Conservation (phyloP, 1,140 invertebrate species). For the Pachypsylla venusta region DNA sequence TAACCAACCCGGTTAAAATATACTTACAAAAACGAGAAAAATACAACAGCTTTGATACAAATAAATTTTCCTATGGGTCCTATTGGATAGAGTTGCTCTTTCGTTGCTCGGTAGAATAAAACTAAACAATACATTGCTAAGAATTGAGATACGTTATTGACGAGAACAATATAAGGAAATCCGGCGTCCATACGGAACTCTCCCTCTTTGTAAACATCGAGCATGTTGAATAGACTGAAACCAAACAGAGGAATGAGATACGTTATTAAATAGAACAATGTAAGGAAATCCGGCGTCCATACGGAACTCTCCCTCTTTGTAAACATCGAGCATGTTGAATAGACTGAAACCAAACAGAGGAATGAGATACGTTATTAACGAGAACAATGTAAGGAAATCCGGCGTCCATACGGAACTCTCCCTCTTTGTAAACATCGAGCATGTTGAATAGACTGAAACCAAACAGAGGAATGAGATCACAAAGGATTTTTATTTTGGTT, state of each 20-base stretch:
- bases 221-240: slow-evolving; percentile 68
- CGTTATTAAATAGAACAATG: slow-evolving; percentile 23
- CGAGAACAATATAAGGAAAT: slow-evolving; percentile 76
- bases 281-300: slow-evolving; percentile 76
- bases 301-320: slow-evolving; percentile 78
- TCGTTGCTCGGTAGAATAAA: slow-evolving; percentile 81
- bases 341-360: slow-evolving; percentile 44
- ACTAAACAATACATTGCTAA: slow-evolving; percentile 93
- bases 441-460: slow-evolving; percentile 66
- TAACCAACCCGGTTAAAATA: too few relatives aligned
- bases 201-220: slow-evolving; percentile 77
- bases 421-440: slow-evolving; percentile 73
- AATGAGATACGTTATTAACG: not conserved
- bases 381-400: slow-evolving; percentile 62
- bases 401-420: slow-evolving; percentile 63
- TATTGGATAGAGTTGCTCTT: slow-evolving; percentile 74
- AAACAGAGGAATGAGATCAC: slow-evolving; percentile 11
- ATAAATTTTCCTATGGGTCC: slow-evolving; percentile 88
- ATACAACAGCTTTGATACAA: slow-evolving; percentile 96
- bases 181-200: slow-evolving; percentile 68
- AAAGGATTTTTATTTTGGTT: too few relatives aligned
- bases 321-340: slow-evolving; percentile 68
- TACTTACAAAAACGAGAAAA: slow-evolving; percentile 95
- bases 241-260: slow-evolving; percentile 13
- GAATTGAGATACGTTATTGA: slow-evolving; percentile 92